phyloP scores from a whole-genome alignment of 2,797 vertebrate species.

The Clarias platycephalus region DNA sequence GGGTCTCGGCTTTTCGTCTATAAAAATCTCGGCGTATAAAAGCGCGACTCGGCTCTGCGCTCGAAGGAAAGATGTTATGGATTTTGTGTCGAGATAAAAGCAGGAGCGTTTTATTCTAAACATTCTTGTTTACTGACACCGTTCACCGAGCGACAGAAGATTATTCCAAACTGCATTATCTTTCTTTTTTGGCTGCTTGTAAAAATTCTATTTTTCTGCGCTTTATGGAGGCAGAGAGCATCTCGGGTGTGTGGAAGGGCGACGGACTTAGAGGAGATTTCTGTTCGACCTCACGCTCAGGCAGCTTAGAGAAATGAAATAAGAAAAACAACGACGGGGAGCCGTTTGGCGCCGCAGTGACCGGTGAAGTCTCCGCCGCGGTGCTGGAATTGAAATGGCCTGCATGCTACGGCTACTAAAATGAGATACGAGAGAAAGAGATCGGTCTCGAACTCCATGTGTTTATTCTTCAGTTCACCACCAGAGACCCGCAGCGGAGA shows the following conservation, averaged over 20 bases:
- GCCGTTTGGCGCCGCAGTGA: constrained; percentile 58
- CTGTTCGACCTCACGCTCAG: constrained; percentile 57
- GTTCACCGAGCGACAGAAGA: constrained; percentile 66
- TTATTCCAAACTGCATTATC: constrained; percentile 69
- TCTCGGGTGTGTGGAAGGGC: constrained; percentile 53
- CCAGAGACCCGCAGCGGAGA: not conserved
- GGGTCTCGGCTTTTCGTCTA: not conserved
- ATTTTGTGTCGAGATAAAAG: constrained; percentile 70
- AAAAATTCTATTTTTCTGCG: constrained; percentile 65
- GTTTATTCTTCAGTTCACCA: constrained; percentile 36
- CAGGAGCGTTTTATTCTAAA: constrained; percentile 70
- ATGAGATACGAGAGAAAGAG: constrained; percentile 43
- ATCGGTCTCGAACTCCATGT: constrained; percentile 26
- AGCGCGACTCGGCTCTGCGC: not conserved
- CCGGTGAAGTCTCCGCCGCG: constrained; percentile 58
- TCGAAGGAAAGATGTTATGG: constrained; percentile 31
- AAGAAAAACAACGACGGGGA: constrained; percentile 61
- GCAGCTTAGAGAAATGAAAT: constrained; percentile 67
- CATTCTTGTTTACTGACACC: constrained; percentile 73
- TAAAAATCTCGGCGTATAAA: not conserved
- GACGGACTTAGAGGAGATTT: constrained; percentile 65
- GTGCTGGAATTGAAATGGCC: constrained; percentile 49
- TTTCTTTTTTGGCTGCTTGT: constrained; percentile 59
- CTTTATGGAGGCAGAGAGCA: constrained; percentile 68
- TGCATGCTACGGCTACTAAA: constrained; percentile 45